These are phyloP conservation scores for Solea solea DNA, from an alignment of 2,113 vertebrate genomes.

Conservation along the genomic window DNA sequence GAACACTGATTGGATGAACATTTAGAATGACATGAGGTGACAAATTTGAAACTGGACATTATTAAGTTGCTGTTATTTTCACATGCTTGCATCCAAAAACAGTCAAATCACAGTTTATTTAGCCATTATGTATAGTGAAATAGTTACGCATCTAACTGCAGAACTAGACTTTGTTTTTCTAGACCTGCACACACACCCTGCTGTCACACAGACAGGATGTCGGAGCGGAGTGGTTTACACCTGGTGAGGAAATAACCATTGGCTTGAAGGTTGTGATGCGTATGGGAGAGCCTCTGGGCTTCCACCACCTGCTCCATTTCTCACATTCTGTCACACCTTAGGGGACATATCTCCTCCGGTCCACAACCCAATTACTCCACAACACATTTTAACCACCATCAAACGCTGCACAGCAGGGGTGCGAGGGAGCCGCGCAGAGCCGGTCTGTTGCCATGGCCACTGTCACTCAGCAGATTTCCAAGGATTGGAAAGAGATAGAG, in stretches of 20 bases:
- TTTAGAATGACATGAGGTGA: no score
- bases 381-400: constrained; percentile 75
- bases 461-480: constrained; percentile 78
- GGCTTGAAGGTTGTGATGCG: constrained; percentile 36
- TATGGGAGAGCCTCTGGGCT: constrained; percentile 66
- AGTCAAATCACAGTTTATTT: not conserved
- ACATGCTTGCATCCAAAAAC: not conserved
- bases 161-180: constrained; percentile 17
- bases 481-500: constrained; percentile 49
- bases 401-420: constrained; percentile 66
- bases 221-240: constrained; percentile 48
- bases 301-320: constrained; percentile 76
- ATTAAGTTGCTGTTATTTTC: no score
- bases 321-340: constrained; percentile 79
- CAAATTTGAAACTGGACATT: no score
- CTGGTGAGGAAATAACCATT: constrained; percentile 48
- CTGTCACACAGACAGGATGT: constrained; percentile 47
- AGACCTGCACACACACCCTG: constrained; percentile 22
- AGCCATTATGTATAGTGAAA: not conserved
- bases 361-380: constrained; percentile 76
- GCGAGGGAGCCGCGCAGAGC: constrained; percentile 54
- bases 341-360: constrained; percentile 72
- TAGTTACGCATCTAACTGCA: not conserved
- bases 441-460: constrained; percentile 78
- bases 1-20: no score